A percentile compares a stretch with the other conserved stretches of the same genome.
Evolutionary conservation across 2,888 invertebrate species (phyloP).

Genomic region (Ichneumon xanthorius): DNA sequence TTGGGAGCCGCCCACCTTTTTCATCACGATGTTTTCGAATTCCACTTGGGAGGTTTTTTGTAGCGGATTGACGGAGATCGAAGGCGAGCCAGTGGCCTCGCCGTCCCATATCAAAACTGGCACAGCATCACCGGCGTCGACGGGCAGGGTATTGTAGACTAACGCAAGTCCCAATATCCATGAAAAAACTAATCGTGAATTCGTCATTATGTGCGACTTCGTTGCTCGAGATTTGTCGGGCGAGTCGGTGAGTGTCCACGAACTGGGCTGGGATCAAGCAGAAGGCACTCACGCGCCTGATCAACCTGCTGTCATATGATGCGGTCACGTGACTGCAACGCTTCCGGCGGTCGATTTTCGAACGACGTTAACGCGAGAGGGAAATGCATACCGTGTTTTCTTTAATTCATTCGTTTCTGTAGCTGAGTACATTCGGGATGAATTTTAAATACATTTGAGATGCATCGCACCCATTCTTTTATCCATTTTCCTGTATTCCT

Average conservation of each 20-base stretch:
- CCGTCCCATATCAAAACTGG: conserved; percentile 88
- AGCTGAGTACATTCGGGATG: no score
- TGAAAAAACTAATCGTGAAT: conserved; percentile 61
- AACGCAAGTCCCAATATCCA: conserved; percentile 66
- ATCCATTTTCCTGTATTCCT: no score
- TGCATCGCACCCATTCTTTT: background rate
- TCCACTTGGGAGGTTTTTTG: conserved; percentile 80
- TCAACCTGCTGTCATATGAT: conserved; percentile 76
- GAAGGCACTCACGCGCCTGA: conserved; percentile 79
- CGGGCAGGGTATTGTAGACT: conserved; percentile 55
- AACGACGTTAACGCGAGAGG: conserved; percentile 21
- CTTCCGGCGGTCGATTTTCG: conserved; percentile 37
- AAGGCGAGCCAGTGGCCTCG: conserved; percentile 57
- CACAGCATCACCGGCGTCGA: conserved; percentile 83
- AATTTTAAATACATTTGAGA: no score
- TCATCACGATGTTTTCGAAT: conserved; percentile 83
- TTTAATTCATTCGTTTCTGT: background rate
- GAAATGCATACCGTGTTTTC: background rate
- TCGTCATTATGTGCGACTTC: conserved; percentile 57
- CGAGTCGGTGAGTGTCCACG: conserved; percentile 50
- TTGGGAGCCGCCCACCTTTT: conserved; percentile 82
- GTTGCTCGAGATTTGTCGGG: conserved; percentile 39
- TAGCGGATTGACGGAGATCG: conserved; percentile 77
- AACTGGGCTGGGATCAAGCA: conserved; percentile 67
- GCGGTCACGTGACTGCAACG: conserved; percentile 65